Conservation (phyloP, 2,888 invertebrate genomes). For the Brachylomia viminalis region DNA sequence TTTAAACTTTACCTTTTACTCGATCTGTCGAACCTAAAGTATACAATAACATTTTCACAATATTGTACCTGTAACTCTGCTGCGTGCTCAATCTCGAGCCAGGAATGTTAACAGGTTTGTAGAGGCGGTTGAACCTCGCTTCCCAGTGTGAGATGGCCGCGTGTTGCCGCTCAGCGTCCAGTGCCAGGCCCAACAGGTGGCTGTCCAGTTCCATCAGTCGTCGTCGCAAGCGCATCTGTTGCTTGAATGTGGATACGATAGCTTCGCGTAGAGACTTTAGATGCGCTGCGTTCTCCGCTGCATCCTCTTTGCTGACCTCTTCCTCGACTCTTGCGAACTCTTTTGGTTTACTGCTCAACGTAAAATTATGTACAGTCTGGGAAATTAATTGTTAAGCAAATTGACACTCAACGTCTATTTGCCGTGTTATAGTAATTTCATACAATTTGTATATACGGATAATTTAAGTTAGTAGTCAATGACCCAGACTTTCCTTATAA, state of each 20-base stretch:
- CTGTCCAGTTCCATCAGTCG: constrained; percentile 98
- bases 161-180: constrained; percentile 97
- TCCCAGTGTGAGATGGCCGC: constrained; percentile 97
- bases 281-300: constrained; percentile 84
- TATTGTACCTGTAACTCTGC: constrained; percentile 89
- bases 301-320: constrained; percentile 76
- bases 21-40: neutral
- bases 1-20: neutral
- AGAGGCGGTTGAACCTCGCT: constrained; percentile 94
- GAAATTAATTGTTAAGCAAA: neutral
- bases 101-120: constrained; percentile 91
- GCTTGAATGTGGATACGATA: constrained; percentile 96
- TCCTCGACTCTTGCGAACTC: constrained; percentile 76
- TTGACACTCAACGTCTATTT: neutral
- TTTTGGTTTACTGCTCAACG: constrained; percentile 78
- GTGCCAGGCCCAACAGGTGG: constrained; percentile 95
- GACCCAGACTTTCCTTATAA: too few species aligned
- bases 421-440: neutral
- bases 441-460: too few species aligned
- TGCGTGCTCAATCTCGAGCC: constrained; percentile 91
- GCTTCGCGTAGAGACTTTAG: constrained; percentile 94
- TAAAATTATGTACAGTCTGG: neutral
- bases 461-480: too few species aligned
- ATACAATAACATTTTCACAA: neutral
- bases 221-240: constrained; percentile 97